Base-by-base conservation (phyloP, 2,797 vertebrate species). In the Rhynchotus rufescens region DNA sequence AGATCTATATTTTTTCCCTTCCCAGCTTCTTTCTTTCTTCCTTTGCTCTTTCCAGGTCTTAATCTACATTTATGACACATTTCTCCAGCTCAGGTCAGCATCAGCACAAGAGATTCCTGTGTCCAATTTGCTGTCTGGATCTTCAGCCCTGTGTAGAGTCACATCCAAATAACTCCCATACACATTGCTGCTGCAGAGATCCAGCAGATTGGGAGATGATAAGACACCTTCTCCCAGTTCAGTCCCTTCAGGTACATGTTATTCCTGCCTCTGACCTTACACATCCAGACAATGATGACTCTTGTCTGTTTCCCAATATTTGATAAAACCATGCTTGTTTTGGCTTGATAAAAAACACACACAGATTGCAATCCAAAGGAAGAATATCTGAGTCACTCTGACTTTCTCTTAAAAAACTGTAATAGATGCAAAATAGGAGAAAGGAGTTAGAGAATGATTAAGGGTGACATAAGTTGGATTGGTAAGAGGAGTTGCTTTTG, bases 301-400 rank as follows among this genome's bases (percentile, higher is more conserved):
- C 32, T 17, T 30, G 67, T 85, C 80, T 32, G 23, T 85, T 92
- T 92, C 73, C 87, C 56, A 83, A 0, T 4, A 36, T 13, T 69
- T 72, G 32, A 82, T 54, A 84, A 67, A 62, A 47, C 88, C 79
- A 42, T 9, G 32, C 28, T 40, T 92, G 45, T 6, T 45, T 47
- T 64, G 76, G 17, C 66, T 68, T n/a, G 12, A 69, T 86, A 72
- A 71, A 89, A 76, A 26, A 15, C 54, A 40, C 40, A 65, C 78
- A 45, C 32, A 65, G 34, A 28, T 56, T n/a, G 74, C 49, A 51
- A 49, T n/a, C 49, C 57, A 67, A 72, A 78, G 76, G 21, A 79
- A 81, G 84, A 30, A 36, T 15, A 22, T 45, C 68, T 89, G 94
- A 96, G 76, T 95, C 92, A 93, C 25, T 56, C 79, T 21, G 75